Conservation (phyloP, 2,888 invertebrate species). For the Eupsilia transversa region DNA sequence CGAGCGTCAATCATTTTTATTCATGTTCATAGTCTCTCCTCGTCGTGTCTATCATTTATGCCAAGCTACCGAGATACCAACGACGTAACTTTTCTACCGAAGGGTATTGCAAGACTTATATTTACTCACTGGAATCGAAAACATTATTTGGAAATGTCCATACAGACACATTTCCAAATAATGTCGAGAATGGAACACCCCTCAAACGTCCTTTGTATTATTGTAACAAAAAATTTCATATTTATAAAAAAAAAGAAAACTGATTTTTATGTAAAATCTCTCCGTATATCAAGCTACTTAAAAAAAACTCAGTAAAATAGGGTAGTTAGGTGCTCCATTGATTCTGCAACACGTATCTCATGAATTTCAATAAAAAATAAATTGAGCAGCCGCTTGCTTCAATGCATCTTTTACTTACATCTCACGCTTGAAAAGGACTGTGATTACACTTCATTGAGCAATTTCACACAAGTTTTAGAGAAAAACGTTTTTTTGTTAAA, state of each 20-base stretch:
- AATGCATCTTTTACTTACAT: constrained; percentile 33
- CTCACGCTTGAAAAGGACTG: constrained; percentile 38
- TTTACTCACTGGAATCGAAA: neutral
- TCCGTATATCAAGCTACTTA: neutral
- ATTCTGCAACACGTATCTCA: constrained; percentile 34
- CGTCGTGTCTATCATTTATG: constrained; percentile 41
- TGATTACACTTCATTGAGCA: constrained; percentile 49
- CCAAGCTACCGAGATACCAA: neutral
- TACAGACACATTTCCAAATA: neutral
- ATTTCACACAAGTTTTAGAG: constrained; percentile 10
- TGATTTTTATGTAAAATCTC: neutral
- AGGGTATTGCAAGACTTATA: neutral
- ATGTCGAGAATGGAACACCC: neutral
- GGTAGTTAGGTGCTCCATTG: constrained; percentile 33
- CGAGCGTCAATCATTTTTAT: constrained; percentile 26
- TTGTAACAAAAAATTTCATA: neutral
- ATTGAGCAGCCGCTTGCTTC: constrained; percentile 33
- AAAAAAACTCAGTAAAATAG: neutral
- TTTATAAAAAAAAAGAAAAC: too few species aligned
- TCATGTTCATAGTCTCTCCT: constrained; percentile 42
- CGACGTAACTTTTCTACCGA: constrained; percentile 11
- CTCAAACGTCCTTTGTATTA: neutral
- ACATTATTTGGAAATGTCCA: too few species aligned
- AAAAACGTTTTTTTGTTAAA: neutral
- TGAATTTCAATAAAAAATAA: constrained; percentile 59